A percentile compares a stretch with the other conserved stretches of the same genome.
These are phyloP conservation scores for Proisotoma minuta DNA, from an alignment of 2,888 invertebrate species.

Conservation along the genomic window DNA sequence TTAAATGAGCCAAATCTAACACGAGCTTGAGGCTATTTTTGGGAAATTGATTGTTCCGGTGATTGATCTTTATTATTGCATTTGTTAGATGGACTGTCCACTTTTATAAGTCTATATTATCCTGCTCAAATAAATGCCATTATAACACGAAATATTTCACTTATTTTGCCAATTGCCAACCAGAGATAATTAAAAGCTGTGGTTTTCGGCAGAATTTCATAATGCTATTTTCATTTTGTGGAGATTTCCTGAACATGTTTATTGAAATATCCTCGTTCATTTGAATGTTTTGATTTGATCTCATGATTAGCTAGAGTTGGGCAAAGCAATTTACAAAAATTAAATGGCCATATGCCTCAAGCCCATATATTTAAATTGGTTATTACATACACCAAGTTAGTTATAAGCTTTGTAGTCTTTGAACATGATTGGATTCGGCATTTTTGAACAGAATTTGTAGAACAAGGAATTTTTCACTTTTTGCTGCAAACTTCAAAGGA, in stretches of 20 bases:
- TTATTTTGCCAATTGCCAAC: conserved; percentile 15
- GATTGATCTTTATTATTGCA: no score
- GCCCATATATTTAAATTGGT: no score
- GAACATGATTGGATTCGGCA: neutral
- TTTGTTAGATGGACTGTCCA: no score
- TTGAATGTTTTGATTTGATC: neutral
- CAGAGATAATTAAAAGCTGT: conserved; percentile 46
- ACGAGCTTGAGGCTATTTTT: no score
- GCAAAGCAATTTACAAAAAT: no score
- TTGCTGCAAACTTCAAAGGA: neutral
- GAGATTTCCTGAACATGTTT: no score
- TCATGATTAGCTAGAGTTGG: conserved; percentile 2
- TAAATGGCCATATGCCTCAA: no score
- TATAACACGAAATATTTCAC: neutral
- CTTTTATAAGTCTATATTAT: no score
- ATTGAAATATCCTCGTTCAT: neutral
- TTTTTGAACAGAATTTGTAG: neutral
- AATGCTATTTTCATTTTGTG: neutral
- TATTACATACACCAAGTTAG: no score
- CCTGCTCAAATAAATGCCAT: no score
- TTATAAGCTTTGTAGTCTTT: no score
- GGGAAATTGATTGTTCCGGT: no score
- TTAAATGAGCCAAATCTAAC: neutral
- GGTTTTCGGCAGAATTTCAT: conserved; percentile 37
- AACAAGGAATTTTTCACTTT: neutral